Base-by-base conservation (phyloP, 2,113 vertebrate species). In the Himantopus leucocephalus region DNA sequence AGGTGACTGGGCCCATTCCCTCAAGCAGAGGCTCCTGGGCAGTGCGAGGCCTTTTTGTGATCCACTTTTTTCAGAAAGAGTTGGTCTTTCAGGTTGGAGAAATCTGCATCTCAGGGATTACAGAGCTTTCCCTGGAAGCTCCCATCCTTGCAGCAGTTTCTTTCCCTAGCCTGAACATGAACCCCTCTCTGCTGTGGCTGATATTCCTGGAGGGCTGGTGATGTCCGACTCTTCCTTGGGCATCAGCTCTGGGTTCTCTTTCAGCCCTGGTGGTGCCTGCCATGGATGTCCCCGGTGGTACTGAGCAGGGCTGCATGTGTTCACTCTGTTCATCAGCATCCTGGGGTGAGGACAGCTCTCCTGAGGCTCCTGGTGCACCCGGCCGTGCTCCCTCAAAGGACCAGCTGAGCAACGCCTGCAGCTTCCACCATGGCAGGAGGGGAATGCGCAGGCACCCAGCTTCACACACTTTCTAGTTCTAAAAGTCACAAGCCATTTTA, bases 251-350 rank as follows among this genome's bases (percentile, higher is more conserved):
- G 4, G 12, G 26, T 85, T 74, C 32, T 71, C 43, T 37, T 45
- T 48, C 16, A 45, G 24, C 6, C 29, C 37, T 66, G 45, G 7
- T 67, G 58, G 26, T 53, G 86, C 6, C 45, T 66, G 11, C 41
- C 1, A 0, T 16, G 60, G 68, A 23, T 63, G 16, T 56, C 23
- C 55, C 22, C 0, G 0, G 7, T 27, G 47, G 29, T 34, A 15
- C 15, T 1, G 2, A 63, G n/a, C 48, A 17, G 32, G 12, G 9
- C 30, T 52, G 14, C 0, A 1, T 34, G 34, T 30, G 18, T n/a
- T 58, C 76, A 10, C 39, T 76, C 34, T 56, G n/a, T 9, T 71
- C 39, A 24, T 30, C 55, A 48, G 4, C 56, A 64, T 29, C 43
- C 35, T 5, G 0, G 12, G 27, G 12, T 0, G 7, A 39, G 16